Evolutionary conservation across 2,888 invertebrate genomes (phyloP), one percentile per base, ranked within the genome.

Genomic region (Apodemia hepburni): DNA sequence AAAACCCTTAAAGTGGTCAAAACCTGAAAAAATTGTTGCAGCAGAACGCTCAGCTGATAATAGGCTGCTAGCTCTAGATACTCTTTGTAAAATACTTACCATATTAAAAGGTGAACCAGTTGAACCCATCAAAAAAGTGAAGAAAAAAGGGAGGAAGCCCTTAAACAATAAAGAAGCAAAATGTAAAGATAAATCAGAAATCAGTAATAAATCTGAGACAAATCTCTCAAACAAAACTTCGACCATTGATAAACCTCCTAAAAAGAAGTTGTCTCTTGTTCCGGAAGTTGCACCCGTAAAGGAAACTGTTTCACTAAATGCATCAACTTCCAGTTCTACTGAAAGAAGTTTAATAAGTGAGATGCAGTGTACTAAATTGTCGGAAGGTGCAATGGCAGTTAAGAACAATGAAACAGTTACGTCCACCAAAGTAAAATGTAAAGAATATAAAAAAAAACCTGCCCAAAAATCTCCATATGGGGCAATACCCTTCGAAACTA

Each of bases 41-140:
- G 33, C 33, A 33, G 33, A 33, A 33, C 33, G 33, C 33, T n/a
- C 15, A 58, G 3, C 62, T 8, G 69, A 69, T n/a, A 73, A 75
- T 11, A 65, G 64, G 60, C 69, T 78, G 15, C 69, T 79, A 58
- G 72, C 78, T 15, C 58, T 73, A 57, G 88, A 87, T 65, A 81
- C 87, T 9, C 74, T 89, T 2, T 78, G 81, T 60, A 87, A 84
- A 79, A 85, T 89, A 79, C 68, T 89, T 27, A 69, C 64, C 62
- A 27, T 83, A 18, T 71, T 84, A 61, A 64, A 66, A 27, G 71
- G 69, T 29, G 38, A 60, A 27, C 51, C 58, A 45, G 42, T 58
- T 60, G 45, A 47, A 35, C 1, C 42, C 0, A 17, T 27, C 11
- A 49, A 35, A 45, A 8, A 47, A 38, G 27, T 22, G 58, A 61